Evolutionary conservation across 2,113 vertebrate species (phyloP).

Genomic region (Zosterops lateralis): DNA sequence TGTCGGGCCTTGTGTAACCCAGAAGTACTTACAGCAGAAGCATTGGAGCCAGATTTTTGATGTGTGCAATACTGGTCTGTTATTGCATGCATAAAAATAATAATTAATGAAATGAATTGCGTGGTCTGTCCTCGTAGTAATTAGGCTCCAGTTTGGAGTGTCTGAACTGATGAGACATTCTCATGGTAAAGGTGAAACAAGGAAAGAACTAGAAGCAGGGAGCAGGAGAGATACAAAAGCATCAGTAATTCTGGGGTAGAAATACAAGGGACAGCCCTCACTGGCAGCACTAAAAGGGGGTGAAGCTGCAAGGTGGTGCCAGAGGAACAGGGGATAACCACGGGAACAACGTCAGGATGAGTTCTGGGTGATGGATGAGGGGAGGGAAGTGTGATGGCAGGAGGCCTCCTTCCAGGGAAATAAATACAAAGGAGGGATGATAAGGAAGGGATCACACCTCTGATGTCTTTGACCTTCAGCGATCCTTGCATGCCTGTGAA

Average conservation of each 20-base stretch:
- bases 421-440: background rate
- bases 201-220: background rate
- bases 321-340: background rate
- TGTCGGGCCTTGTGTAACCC: background rate
- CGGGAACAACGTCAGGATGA: background rate
- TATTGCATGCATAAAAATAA: background rate
- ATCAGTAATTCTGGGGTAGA: background rate
- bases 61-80: background rate
- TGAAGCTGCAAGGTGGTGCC: background rate
- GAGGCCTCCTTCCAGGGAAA: background rate
- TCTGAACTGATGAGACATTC: background rate
- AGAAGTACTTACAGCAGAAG: background rate
- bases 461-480: conserved; percentile 56
- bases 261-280: background rate
- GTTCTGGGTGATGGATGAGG: conserved; percentile 23
- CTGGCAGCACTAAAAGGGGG: background rate
- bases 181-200: background rate
- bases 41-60: background rate
- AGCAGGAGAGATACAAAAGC: background rate
- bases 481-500: conserved; percentile 21
- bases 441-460: conserved; percentile 54
- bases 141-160: background rate
- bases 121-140: background rate
- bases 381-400: conserved; percentile 21
- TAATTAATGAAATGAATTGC: background rate